Base-by-base conservation (phyloP, 2,113 vertebrate genomes). In the Mormoops blainvillei region DNA sequence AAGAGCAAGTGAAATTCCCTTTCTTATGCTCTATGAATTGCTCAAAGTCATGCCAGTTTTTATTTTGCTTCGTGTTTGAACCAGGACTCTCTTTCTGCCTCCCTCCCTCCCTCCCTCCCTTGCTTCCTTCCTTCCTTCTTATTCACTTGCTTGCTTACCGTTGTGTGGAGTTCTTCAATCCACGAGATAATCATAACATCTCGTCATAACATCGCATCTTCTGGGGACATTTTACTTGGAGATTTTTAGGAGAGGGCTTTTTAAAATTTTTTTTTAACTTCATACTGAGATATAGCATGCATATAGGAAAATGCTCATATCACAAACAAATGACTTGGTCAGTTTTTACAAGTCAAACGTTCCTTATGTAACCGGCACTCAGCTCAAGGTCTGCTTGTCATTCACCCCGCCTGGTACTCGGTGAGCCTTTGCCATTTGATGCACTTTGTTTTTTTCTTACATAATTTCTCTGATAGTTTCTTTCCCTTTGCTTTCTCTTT, bases 401-500 rank as follows among this genome's bases (percentile, higher is more conserved):
- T 82, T 96, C 24, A 36, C 3, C 20, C 4, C 76, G 45, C 24
- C 63, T 52, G 33, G 63, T 85, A 74, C 33, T 84, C 70, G 22
- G 52, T 76, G 56, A 96, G n/a, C 22, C 50, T 22, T 90, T 94
- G 85, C 52, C 41, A 48, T 73, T 43, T 80, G 63, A 84, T 94
- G 45, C 22, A 43, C 73, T 78, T 70, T 77, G 43, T 14, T 92
- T 28, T 73, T 67, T 58, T 76, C 52, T 80, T 90, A 54, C 28
- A 41, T 76, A 90, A 71, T 94, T 96, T 95, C 58, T 91, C 88
- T 56, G 50, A n/a, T 52, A 36, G 73, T 91, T 85, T 65, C 81
- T 77, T 76, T 41, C 28, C 65, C 41, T 93, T 94, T 43, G 24
- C 94, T 95, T 86, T 73, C 87, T 94, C 76, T 78, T 93, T 94